A percentile compares a stretch with the other conserved stretches of the same genome.
phyloP scores from a whole-genome alignment of 2,113 vertebrate genomes.

The Vombatus ursinus region DNA sequence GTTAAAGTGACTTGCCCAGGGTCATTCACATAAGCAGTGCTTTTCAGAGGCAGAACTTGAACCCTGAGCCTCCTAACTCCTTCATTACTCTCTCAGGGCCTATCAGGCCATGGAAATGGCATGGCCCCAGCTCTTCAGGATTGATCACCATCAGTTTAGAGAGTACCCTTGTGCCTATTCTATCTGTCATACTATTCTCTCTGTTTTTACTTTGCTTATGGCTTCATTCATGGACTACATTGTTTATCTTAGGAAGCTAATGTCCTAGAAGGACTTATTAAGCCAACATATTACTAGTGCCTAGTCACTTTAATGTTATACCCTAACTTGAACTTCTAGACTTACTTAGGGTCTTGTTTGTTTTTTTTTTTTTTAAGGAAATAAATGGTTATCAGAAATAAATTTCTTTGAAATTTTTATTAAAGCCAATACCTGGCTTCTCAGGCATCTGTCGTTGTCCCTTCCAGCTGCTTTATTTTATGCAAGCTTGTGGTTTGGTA shows the following conservation, averaged over 20 bases:
- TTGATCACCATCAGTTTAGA: slow-evolving; percentile 52
- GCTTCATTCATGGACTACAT: not conserved
- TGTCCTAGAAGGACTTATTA: not conserved
- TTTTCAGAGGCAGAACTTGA: not conserved
- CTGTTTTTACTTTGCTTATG: slow-evolving; percentile 8
- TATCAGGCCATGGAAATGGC: not conserved
- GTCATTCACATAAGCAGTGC: not conserved
- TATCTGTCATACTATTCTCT: not conserved
- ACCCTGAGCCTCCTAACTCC: too few relatives aligned
- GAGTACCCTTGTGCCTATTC: not conserved
- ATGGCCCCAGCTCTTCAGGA: not conserved
- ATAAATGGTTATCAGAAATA: not conserved
- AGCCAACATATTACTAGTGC: not conserved
- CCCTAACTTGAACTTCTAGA: slow-evolving; percentile 14
- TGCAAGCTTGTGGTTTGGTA: not conserved
- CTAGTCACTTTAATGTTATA: slow-evolving; percentile 26
- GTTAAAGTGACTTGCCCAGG: too few relatives aligned
- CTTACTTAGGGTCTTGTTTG: not conserved
- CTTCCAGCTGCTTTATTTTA: slow-evolving; percentile 50
- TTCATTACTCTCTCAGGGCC: not conserved
- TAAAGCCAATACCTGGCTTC: slow-evolving; percentile 36
- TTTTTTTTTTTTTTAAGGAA: not conserved
- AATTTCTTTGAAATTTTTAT: slow-evolving; percentile 39
- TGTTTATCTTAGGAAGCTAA: not conserved
- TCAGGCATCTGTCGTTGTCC: slow-evolving; percentile 23